Evolutionary conservation across 2,888 invertebrate genomes (phyloP).

Genomic region (Choristoneura rosaceana): DNA sequence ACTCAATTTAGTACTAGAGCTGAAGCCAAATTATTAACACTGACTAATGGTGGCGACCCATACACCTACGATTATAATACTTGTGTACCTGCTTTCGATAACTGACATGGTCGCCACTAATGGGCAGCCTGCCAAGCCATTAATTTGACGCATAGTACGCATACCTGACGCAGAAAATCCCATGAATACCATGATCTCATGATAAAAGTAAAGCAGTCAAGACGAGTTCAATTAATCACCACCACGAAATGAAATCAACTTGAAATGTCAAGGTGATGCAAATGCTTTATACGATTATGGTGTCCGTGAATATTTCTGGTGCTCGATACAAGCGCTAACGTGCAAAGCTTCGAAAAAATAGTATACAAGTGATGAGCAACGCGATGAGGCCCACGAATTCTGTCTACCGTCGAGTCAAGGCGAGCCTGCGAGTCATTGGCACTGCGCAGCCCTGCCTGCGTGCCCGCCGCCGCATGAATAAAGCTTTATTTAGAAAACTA

Average conservation of each 20-base stretch:
- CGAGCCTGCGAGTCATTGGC: slow-evolving; percentile 72
- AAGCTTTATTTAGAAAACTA: slow-evolving; percentile 39
- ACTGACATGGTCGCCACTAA: slow-evolving; percentile 26
- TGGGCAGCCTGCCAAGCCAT: slow-evolving; percentile 21
- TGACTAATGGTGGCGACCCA: slow-evolving; percentile 25
- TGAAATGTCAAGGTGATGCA: slow-evolving; percentile 22
- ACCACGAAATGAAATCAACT: slow-evolving; percentile 16
- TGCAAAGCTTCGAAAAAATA: slow-evolving; percentile 47
- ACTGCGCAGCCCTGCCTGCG: slow-evolving; percentile 54
- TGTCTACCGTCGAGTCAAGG: slow-evolving; percentile 67
- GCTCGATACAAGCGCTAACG: slow-evolving; percentile 22
- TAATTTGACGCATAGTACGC: slow-evolving; percentile 31
- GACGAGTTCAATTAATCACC: slow-evolving; percentile 20
- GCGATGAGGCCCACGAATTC: slow-evolving; percentile 52
- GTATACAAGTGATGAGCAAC: slow-evolving; percentile 51
- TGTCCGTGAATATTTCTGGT: slow-evolving; percentile 7
- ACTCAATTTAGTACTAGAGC: slow-evolving; percentile 10
- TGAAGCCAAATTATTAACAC: slow-evolving; percentile 20
- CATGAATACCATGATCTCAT: slow-evolving; percentile 26
- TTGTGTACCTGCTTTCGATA: slow-evolving; percentile 25
- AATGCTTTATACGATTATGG: neutral
- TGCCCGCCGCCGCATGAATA: slow-evolving; percentile 52
- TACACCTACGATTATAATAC: slow-evolving; percentile 26
- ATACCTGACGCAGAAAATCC: slow-evolving; percentile 28
- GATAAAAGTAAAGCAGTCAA: slow-evolving; percentile 26